Evolutionary conservation across 1,140 invertebrate genomes (phyloP).

Genomic region (Anoplophora glabripennis): DNA sequence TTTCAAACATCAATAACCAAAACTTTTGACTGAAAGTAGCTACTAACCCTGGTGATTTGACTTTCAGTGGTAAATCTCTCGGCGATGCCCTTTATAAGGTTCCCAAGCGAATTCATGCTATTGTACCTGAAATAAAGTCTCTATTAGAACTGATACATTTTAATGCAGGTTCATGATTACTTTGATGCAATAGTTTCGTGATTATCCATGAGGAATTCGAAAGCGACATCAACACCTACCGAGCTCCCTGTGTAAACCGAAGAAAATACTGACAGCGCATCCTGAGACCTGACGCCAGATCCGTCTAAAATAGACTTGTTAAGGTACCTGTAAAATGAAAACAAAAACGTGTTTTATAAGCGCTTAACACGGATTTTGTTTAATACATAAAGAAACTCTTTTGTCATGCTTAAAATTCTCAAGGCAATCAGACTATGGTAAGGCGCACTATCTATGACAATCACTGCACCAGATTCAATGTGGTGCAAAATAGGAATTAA

Average conservation of each 20-base stretch:
- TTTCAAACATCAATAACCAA: too few relatives aligned
- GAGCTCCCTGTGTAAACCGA: constrained; percentile 48
- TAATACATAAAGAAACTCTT: too few relatives aligned
- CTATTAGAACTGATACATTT: not conserved
- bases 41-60: constrained; percentile 17
- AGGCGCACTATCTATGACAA: too few relatives aligned
- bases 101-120: constrained; percentile 24
- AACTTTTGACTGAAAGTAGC: not conserved
- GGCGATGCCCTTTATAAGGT: constrained; percentile 19
- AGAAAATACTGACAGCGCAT: constrained; percentile 47
- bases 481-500: constrained; percentile 27
- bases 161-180: not conserved
- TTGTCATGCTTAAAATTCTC: too few relatives aligned
- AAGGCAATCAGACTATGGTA: too few relatives aligned
- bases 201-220: constrained; percentile 50
- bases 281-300: constrained; percentile 50
- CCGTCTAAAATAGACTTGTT: constrained; percentile 37
- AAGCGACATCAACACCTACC: constrained; percentile 49
- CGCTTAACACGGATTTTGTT: too few relatives aligned
- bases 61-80: constrained; percentile 23
- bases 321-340: constrained; percentile 32
- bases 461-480: too few relatives aligned
- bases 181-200: constrained; percentile 15
- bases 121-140: constrained; percentile 9
- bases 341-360: too few relatives aligned